A percentile compares a stretch with the other conserved stretches of the same genome.
Evolutionary conservation across 2,797 vertebrate species (phyloP).

Genomic region (Sitta carolinensis): DNA sequence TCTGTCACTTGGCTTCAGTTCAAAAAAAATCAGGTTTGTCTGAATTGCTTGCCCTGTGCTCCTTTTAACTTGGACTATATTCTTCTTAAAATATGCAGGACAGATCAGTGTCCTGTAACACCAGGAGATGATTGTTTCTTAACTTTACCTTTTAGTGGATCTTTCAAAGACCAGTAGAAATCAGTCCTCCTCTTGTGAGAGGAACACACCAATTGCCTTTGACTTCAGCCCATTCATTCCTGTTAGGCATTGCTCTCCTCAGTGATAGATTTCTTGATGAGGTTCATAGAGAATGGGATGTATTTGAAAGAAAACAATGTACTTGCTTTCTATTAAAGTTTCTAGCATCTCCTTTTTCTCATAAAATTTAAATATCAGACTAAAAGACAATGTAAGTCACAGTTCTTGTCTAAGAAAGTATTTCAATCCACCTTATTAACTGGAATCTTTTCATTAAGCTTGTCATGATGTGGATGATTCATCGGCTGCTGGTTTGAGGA

Average conservation of each 20-base stretch:
- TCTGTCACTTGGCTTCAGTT: background rate
- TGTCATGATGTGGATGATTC: conserved; percentile 89
- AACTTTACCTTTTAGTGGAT: background rate
- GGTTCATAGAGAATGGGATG: background rate
- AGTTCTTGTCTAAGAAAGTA: background rate
- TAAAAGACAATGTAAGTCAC: background rate
- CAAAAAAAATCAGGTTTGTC: background rate
- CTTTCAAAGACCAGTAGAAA: background rate
- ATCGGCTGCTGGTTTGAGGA: conserved; percentile 85
- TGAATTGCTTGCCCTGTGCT: background rate
- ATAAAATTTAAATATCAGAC: background rate
- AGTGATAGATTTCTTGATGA: background rate
- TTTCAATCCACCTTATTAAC: background rate
- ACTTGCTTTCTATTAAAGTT: background rate
- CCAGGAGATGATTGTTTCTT: background rate
- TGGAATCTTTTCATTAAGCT: conserved; percentile 75
- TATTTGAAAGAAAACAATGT: background rate
- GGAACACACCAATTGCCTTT: background rate
- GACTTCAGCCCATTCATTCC: background rate
- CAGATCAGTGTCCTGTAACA: background rate
- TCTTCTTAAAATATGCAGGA: background rate
- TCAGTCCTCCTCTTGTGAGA: background rate
- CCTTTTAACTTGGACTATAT: background rate
- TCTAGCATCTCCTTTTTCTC: background rate
- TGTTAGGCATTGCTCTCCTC: background rate